Percentiles rank a stretch among this genome's conserved stretches.
phyloP scores from a whole-genome alignment of 2,888 invertebrate species.

The Polyploca ridens region DNA sequence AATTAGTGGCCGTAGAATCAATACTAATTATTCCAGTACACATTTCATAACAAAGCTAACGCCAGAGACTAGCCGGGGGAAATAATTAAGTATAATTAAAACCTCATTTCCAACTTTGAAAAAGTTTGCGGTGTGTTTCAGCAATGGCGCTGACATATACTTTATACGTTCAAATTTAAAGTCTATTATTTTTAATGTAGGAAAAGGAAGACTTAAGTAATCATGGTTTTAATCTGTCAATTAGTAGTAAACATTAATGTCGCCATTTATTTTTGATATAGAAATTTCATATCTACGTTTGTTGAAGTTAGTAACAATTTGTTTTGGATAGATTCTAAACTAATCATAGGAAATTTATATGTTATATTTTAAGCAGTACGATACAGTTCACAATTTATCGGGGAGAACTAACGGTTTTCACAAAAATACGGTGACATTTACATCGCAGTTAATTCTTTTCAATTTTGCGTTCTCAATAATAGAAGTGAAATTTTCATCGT shows the following conservation, averaged over 20 bases:
- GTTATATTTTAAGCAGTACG: no score
- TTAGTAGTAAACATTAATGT: no score
- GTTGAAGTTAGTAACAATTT: no score
- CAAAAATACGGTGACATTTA: no score
- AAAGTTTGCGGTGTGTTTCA: slow-evolving; percentile 10
- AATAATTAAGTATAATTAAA: slow-evolving; percentile 23
- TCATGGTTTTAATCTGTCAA: background rate
- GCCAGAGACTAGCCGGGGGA: slow-evolving; percentile 7
- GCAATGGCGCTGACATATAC: slow-evolving; percentile 6
- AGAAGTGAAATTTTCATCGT: slow-evolving; percentile 67
- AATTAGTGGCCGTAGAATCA: slow-evolving; percentile 32
- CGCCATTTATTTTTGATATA: no score
- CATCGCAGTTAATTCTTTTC: slow-evolving; percentile 20
- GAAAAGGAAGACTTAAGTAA: background rate
- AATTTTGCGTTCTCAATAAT: slow-evolving; percentile 71
- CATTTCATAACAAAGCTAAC: slow-evolving; percentile 20
- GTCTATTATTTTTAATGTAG: background rate
- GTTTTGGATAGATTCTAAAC: no score
- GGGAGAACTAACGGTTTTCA: no score
- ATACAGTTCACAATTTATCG: no score
- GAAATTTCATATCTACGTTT: no score
- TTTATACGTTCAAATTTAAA: background rate
- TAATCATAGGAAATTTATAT: no score
- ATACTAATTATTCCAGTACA: slow-evolving; percentile 27
- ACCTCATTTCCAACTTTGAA: slow-evolving; percentile 21